phyloP scores from a whole-genome alignment of 2,888 invertebrate genomes.

The Ametastegia equiseti region DNA sequence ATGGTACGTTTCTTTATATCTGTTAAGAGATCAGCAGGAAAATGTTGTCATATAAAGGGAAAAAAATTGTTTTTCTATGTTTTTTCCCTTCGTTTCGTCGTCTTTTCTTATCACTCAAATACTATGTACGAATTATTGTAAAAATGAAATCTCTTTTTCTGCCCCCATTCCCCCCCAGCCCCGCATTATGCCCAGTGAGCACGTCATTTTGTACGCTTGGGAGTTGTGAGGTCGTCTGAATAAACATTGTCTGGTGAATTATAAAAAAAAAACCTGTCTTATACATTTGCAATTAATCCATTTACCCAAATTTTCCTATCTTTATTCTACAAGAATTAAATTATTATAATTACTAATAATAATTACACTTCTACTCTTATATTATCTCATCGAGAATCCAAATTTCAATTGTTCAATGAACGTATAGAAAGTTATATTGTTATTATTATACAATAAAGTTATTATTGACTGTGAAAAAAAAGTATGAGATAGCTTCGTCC shows the following conservation, averaged over 20 bases:
- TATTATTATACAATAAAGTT: too few species aligned
- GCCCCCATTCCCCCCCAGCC: constrained; percentile 70
- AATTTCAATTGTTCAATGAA: too few species aligned
- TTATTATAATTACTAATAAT: neutral
- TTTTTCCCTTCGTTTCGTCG: neutral
- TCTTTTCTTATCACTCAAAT: constrained; percentile 45
- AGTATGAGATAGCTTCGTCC: too few species aligned
- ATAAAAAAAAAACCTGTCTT: constrained; percentile 78
- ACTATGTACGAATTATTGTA: neutral
- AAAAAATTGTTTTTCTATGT: neutral
- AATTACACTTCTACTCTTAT: too few species aligned
- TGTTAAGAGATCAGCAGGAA: neutral
- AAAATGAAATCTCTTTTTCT: too few species aligned
- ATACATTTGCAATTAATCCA: neutral
- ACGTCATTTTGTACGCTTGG: constrained; percentile 86
- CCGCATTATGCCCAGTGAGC: constrained; percentile 78
- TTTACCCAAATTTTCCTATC: neutral
- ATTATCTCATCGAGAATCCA: too few species aligned
- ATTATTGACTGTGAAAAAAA: too few species aligned
- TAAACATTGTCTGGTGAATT: constrained; percentile 81
- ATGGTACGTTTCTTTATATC: neutral
- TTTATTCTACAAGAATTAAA: neutral
- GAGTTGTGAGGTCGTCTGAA: constrained; percentile 87
- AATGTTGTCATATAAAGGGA: too few species aligned
- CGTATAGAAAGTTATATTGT: too few species aligned